Percentiles rank a stretch among this genome's conserved stretches.
phyloP scores from a whole-genome alignment of 2,797 vertebrate genomes.

The Falco biarmicus region DNA sequence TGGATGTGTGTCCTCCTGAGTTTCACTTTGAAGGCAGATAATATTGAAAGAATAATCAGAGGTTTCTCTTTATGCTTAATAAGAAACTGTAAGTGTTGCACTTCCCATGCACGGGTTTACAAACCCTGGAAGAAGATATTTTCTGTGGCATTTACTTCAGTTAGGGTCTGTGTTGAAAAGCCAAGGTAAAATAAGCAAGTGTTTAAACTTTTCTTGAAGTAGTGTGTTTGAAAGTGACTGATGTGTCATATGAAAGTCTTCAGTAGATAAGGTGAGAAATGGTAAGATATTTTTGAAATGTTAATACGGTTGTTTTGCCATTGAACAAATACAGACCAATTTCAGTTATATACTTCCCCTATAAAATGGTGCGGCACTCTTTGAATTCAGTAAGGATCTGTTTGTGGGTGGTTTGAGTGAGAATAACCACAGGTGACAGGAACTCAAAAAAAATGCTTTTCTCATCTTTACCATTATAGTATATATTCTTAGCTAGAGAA shows the following conservation, averaged over 20 bases:
- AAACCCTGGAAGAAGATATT: neutral
- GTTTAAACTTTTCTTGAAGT: neutral
- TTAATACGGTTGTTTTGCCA: neutral
- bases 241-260: neutral
- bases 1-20: neutral
- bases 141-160: neutral
- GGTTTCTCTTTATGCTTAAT: neutral
- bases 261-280: neutral
- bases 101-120: neutral
- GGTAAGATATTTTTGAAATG: neutral
- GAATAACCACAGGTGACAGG: constrained; percentile 34
- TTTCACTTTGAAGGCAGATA: constrained; percentile 5
- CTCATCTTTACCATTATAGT: constrained; percentile 4
- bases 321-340: neutral
- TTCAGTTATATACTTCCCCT: neutral
- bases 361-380: neutral
- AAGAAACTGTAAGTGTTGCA: neutral
- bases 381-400: neutral
- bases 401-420: constrained; percentile 30
- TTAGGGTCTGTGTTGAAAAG: neutral
- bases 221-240: neutral
- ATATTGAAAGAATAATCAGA: neutral
- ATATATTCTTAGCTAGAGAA: constrained; percentile 55
- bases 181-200: neutral
- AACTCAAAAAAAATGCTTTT: constrained; percentile 50